These are phyloP conservation scores for Lucilia cuprina DNA, from an alignment of 1,140 invertebrate genomes.

Conservation along the genomic window DNA sequence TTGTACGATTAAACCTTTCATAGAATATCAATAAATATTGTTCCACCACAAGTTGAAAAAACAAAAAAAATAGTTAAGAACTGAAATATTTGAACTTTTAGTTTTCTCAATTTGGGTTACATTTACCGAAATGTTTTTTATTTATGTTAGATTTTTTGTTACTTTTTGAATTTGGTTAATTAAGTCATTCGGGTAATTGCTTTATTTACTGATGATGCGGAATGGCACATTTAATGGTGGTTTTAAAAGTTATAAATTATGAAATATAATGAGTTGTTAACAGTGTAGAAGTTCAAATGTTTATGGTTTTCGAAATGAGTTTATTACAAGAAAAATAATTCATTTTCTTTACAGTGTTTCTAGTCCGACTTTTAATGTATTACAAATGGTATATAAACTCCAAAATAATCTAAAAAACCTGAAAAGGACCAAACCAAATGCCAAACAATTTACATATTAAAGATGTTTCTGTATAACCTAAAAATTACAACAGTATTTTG, in stretches of 20 bases:
- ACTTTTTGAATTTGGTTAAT: neutral
- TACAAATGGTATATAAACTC: too few species aligned
- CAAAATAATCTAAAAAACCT: too few species aligned
- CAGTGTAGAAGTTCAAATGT: too few species aligned
- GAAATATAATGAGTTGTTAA: too few species aligned
- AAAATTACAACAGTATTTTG: too few species aligned
- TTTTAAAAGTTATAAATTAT: neutral
- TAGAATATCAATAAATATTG: neutral
- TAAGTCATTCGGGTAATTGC: conserved; percentile 8
- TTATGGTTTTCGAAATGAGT: too few species aligned
- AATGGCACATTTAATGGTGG: neutral
- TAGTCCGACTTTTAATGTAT: too few species aligned
- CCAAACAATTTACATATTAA: too few species aligned
- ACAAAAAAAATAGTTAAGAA: neutral
- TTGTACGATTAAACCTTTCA: neutral
- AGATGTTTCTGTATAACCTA: too few species aligned
- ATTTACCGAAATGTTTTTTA: neutral
- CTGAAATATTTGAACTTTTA: neutral
- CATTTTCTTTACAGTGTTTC: too few species aligned
- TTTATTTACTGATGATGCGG: conserved; percentile 11
- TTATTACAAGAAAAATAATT: too few species aligned
- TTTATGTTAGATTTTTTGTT: neutral
- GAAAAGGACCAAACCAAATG: too few species aligned
- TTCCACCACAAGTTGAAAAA: neutral
- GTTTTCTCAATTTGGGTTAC: neutral